A percentile compares a stretch with the other conserved stretches of the same genome.
Evolutionary conservation across 2,113 vertebrate species (phyloP).

Genomic region (Zosterops hypoxanthus): DNA sequence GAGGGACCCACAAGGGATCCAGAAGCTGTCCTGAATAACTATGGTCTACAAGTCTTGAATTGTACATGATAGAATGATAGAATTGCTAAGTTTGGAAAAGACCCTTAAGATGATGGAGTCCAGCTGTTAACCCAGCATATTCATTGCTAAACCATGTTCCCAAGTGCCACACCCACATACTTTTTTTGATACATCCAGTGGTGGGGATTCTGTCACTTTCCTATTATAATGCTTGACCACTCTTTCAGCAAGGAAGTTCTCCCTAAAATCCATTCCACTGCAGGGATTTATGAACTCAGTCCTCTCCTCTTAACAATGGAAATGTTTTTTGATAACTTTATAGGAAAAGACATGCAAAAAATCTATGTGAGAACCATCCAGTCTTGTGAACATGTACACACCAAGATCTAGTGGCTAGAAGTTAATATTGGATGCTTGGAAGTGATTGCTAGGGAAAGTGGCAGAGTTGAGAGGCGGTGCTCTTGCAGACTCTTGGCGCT

Average conservation of each 20-base stretch:
- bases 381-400: accelerated
- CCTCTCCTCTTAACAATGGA: neutral
- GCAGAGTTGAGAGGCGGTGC: neutral
- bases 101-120: neutral
- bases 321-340: neutral
- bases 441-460: neutral
- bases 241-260: accelerated
- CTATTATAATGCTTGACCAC: too few species aligned
- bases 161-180: accelerated
- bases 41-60: accelerated
- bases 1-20: neutral
- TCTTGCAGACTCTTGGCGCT: neutral
- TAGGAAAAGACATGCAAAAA: neutral
- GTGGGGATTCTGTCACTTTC: neutral
- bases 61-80: neutral
- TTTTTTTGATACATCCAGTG: neutral
- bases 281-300: neutral
- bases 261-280: neutral
- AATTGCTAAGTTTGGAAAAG: neutral
- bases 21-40: neutral
- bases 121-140: neutral
- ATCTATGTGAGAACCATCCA: neutral
- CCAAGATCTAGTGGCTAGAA: neutral
- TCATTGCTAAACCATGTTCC: neutral
- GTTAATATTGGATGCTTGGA: neutral